phyloP scores from a whole-genome alignment of 2,888 invertebrate species.

The Neuroscelio doddi region DNA sequence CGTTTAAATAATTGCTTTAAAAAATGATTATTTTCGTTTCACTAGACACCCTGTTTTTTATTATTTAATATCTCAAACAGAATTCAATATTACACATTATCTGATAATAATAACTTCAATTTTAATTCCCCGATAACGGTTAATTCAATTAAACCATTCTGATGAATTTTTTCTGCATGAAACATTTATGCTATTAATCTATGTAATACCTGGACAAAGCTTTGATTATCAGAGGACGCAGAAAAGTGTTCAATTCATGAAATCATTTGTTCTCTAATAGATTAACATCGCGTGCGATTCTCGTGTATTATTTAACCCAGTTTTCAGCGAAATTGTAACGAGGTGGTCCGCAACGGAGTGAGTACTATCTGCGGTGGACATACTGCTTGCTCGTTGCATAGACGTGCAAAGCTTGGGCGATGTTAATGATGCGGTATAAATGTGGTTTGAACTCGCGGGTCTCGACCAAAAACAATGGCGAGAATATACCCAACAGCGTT shows the following conservation, averaged over 20 bases:
- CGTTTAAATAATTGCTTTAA: too few species aligned
- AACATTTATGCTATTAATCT: background rate
- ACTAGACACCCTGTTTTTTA: too few species aligned
- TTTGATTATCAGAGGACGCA: background rate
- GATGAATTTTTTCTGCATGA: background rate
- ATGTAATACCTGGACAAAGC: background rate
- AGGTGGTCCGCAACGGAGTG: conserved; percentile 44
- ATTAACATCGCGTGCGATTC: conserved; percentile 40
- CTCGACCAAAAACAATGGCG: conserved; percentile 30
- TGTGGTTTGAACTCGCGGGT: conserved; percentile 36
- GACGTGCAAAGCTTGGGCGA: conserved; percentile 31
- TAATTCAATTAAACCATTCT: too few species aligned
- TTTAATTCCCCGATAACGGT: too few species aligned
- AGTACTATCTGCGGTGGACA: conserved; percentile 46
- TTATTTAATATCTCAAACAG: too few species aligned
- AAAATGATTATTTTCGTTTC: too few species aligned
- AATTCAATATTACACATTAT: too few species aligned
- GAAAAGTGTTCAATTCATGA: background rate
- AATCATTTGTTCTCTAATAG: conserved; percentile 33
- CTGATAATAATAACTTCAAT: too few species aligned
- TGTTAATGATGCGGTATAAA: conserved; percentile 49
- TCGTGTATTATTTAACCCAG: conserved; percentile 43
- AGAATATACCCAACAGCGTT: conserved; percentile 29
- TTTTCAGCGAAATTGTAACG: conserved; percentile 46
- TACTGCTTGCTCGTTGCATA: conserved; percentile 30